Base-by-base conservation (phyloP, 2,888 invertebrate genomes). In the Tenthredo amoena region DNA sequence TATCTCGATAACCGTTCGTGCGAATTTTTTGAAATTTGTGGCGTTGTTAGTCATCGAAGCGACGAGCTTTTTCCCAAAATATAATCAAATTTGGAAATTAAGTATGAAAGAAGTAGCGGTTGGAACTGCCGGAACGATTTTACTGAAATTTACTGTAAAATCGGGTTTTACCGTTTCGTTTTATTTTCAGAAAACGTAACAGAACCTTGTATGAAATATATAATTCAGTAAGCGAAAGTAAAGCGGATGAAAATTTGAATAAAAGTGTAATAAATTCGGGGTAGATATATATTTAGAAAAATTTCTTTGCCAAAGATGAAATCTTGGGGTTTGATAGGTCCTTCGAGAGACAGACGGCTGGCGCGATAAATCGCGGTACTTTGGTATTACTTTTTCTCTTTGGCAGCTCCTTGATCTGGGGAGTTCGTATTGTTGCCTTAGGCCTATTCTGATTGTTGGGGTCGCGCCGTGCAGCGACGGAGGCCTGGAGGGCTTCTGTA, bases 381-480 rank as follows among this genome's bases (percentile, higher is more conserved):
- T 77, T 77, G 31, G 77, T 55, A 77, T 77, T 47, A 55, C 77
- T 77, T 77, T 77, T 77, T 26, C 77, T 77, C 47, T 34, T 31
- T 31, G 50, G 77, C 31, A 77, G 18, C 18, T 55, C 55, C 77
- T 55, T 55, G 77, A 77, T 55, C 55, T 34, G 40, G 77, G 77
- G 55, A 34, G 31, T n/a, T 55, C 50, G 77, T 55, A 77, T 77
- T 77, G 77, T 77, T 50, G 77, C 77, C 50, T 47, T 31, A n/a
- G 77, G 77, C 77, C 31, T 31, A 9, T 55, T 77, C 77, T 77
- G 77, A 77, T 77, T 77, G 77, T 77, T 77, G 77, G 77, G 77
- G 77, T 77, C 77, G 55, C 77, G n/a, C 77, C 18, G n/a, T 40
- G 50, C 72, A 34, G 18, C 72, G 26, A 34, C 47, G 21, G 55